Base-by-base conservation (phyloP, 2,113 vertebrate species). In the Ammodytes marinus region DNA sequence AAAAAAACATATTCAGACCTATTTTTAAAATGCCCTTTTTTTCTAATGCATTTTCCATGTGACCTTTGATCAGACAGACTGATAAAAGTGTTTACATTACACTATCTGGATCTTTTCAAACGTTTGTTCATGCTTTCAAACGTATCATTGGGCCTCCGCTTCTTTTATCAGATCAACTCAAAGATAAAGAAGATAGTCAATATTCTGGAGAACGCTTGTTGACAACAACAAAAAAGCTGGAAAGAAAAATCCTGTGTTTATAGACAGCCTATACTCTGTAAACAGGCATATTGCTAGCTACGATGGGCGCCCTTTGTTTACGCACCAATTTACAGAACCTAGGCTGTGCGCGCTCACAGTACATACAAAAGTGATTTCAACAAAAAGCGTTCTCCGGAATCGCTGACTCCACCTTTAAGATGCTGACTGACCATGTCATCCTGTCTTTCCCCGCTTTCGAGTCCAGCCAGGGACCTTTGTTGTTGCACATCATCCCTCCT, bases 51-150 rank as follows among this genome's bases (percentile, higher is more conserved):
- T 37, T 74, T 73, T 45, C 63, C 54, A 45, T 57, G 19, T 19
- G 63, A 87, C 73, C 58, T 80, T 87, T 75, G 61, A 15, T 67
- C 53, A 50, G 49, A 72, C 49, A 52, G 13, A 11, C 52, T 72
- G 71, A 74, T 82, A 49, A 49, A 45, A 79, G n/a, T 83, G 69
- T 79, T 79, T 59, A 53, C 64, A 37, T 8, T 63, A 45, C 10
- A 27, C 67, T 65, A 70, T 66, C 12, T 45, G 52, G 37, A 58
- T 6, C n/a, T 64, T 27, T 49, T 64, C 4, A 15, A 14, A 65
- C 19, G 43, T 57, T 69, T 42, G 13, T n/a, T 63, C 17, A 27
- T 27, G 27, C 27, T 27, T 27, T 27, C 27, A 27, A 27, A 27
- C 27, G 27, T 27, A 27, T 27, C 27, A 27, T 14, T 60, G 27